Percentiles rank a stretch among this genome's conserved stretches.
phyloP scores from a whole-genome alignment of 2,113 vertebrate genomes.

The Platanista minor region DNA sequence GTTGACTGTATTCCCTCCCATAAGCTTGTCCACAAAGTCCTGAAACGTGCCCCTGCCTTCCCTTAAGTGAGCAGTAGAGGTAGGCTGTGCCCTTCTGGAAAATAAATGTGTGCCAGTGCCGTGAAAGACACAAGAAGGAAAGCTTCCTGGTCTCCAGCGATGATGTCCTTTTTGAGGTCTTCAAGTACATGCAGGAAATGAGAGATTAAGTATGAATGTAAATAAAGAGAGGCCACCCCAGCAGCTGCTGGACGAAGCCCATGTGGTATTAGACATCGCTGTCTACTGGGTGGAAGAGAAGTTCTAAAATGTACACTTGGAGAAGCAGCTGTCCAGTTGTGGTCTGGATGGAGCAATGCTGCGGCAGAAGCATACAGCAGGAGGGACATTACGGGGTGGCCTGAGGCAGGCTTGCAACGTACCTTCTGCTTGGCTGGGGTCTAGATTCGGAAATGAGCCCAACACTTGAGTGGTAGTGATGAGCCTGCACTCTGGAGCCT shows the following conservation, averaged over 20 bases:
- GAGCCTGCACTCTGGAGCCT: background rate
- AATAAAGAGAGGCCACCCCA: background rate
- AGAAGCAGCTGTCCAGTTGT: background rate
- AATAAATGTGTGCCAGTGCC: background rate
- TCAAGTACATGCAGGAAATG: background rate
- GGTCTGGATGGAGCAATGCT: background rate
- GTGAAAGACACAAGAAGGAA: background rate
- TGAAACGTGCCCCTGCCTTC: background rate
- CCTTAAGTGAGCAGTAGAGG: background rate
- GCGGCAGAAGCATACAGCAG: background rate
- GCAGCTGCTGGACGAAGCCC: background rate
- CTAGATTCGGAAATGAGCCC: background rate
- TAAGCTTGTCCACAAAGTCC: no score
- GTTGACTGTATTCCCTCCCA: background rate
- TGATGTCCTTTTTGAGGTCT: background rate
- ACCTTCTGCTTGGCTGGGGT: background rate
- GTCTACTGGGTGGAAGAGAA: background rate
- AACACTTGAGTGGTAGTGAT: rapidly evolving
- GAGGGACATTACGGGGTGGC: background rate
- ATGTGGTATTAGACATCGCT: rapidly evolving
- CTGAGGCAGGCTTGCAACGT: no score
- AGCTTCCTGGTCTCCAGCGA: background rate
- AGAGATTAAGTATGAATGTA: background rate
- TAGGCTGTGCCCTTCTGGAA: background rate
- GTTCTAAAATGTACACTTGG: background rate